A percentile compares a stretch with the other conserved stretches of the same genome.
phyloP scores from a whole-genome alignment of 2,888 invertebrate genomes.

The Monoplex corrugatus region DNA sequence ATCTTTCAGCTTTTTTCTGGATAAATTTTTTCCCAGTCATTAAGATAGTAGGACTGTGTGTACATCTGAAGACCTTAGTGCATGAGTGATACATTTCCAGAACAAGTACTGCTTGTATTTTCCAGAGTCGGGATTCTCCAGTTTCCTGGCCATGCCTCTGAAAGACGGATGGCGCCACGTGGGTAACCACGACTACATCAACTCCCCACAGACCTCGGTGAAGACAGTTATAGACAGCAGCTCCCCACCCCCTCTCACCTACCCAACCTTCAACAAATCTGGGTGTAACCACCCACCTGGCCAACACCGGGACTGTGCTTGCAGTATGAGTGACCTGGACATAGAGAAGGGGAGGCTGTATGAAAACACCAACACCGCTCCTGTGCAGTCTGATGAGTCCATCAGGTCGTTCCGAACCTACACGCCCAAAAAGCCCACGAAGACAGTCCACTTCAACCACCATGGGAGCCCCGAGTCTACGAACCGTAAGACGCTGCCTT shows the following conservation, averaged over 20 bases:
- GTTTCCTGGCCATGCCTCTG: constrained; percentile 47
- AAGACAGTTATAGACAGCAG: background rate
- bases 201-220: background rate
- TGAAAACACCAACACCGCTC: background rate
- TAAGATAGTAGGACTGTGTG: too few relatives aligned
- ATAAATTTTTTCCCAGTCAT: too few relatives aligned
- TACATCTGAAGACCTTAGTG: too few relatives aligned
- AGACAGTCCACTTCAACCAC: constrained; percentile 33
- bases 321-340: constrained; percentile 22
- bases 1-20: too few relatives aligned
- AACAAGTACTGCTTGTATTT: too few relatives aligned
- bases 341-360: background rate
- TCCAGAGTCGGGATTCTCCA: constrained; percentile 50
- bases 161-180: constrained; percentile 49
- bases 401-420: constrained; percentile 6
- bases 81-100: too few relatives aligned
- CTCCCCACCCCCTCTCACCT: background rate
- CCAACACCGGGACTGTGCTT: background rate
- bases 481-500: background rate
- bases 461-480: background rate
- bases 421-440: constrained; percentile 41
- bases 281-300: constrained; percentile 34
- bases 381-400: background rate
- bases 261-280: background rate
- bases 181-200: constrained; percentile 35